A percentile compares a stretch with the other conserved stretches of the same genome.
phyloP scores from a whole-genome alignment of 2,113 vertebrate genomes.

The Leucopternis melanops region DNA sequence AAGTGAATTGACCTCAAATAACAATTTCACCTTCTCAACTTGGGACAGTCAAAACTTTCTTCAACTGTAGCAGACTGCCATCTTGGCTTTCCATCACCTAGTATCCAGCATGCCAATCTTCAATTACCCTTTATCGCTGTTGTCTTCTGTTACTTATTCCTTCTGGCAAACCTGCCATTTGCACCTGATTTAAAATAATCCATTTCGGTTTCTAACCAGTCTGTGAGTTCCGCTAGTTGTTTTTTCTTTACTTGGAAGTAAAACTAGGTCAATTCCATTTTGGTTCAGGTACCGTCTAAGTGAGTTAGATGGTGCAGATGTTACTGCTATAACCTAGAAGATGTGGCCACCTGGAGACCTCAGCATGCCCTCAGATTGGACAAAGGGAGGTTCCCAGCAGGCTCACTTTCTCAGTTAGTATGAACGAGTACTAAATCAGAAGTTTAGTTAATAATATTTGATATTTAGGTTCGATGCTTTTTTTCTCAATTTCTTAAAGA shows the following conservation, averaged over 20 bases:
- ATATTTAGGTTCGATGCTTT: neutral
- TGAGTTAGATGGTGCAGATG: neutral
- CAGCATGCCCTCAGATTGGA: neutral
- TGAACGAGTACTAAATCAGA: neutral
- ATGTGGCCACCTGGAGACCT: neutral
- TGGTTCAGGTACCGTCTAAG: accelerated
- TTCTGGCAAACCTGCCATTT: neutral
- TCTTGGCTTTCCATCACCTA: neutral
- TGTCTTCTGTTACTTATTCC: neutral
- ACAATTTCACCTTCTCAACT: neutral
- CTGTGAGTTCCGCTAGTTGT: neutral
- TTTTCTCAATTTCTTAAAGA: neutral
- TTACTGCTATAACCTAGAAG: neutral
- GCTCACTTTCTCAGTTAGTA: neutral
- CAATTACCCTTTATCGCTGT: neutral
- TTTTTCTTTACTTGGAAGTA: neutral
- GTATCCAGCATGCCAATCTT: neutral
- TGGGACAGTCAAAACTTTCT: neutral
- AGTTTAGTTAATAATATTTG: neutral
- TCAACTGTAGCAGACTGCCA: neutral
- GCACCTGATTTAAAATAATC: neutral
- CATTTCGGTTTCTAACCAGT: neutral
- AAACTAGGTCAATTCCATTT: neutral
- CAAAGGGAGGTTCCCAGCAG: neutral
- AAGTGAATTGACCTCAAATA: neutral